A percentile compares a stretch with the other conserved stretches of the same genome.
phyloP scores from a whole-genome alignment of 2,797 vertebrate genomes.

The Rachycentron canadum region DNA sequence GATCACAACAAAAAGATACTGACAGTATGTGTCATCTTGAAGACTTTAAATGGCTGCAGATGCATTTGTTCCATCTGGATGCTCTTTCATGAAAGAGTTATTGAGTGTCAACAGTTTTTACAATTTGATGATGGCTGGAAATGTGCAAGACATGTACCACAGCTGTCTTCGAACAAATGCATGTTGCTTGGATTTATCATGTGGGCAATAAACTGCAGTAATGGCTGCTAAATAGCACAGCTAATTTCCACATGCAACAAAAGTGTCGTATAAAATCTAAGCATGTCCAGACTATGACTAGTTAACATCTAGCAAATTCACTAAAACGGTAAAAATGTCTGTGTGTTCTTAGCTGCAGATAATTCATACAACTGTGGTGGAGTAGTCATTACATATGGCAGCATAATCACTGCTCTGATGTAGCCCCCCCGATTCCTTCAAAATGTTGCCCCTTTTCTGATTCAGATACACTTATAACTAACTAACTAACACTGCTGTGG shows the following conservation, averaged over 20 bases:
- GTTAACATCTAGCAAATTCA: slow-evolving; percentile 65
- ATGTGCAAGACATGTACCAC: slow-evolving; percentile 55
- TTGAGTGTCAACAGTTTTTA: slow-evolving; percentile 63
- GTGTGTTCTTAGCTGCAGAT: background rate
- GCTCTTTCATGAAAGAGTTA: slow-evolving; percentile 48
- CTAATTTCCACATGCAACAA: slow-evolving; percentile 24
- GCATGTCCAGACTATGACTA: slow-evolving; percentile 72
- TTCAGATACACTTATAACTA: background rate
- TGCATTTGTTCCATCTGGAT: slow-evolving; percentile 41
- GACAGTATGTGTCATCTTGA: slow-evolving; percentile 35
- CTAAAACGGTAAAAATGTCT: background rate
- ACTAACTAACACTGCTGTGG: background rate
- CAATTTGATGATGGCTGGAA: slow-evolving; percentile 59
- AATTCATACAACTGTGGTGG: background rate
- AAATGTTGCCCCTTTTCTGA: background rate
- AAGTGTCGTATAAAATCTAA: slow-evolving; percentile 17
- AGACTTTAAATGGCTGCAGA: slow-evolving; percentile 28
- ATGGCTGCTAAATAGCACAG: slow-evolving; percentile 42
- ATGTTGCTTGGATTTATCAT: slow-evolving; percentile 44
- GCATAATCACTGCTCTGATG: background rate
- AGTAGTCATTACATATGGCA: background rate
- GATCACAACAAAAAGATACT: slow-evolving; percentile 24
- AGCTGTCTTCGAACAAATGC: slow-evolving; percentile 50
- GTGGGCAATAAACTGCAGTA: slow-evolving; percentile 51
- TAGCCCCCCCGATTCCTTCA: background rate